Evolutionary conservation across 64 coral and sea anemone species (phyloP), one percentile per base, ranked within the genome.

Genomic region (Pachyseris speciosa): DNA sequence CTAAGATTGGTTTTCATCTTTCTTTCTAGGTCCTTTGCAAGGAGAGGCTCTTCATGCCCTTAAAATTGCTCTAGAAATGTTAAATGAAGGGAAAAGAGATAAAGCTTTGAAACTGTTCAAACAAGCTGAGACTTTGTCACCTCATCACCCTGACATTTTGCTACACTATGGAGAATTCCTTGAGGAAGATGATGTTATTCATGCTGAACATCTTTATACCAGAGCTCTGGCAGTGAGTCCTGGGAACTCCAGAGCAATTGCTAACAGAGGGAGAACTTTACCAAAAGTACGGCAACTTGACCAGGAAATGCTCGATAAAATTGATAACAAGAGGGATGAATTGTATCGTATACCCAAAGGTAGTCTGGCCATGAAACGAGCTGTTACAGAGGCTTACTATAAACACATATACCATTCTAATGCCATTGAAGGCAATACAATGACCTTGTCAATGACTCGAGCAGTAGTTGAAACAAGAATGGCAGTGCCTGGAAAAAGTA

Each of bases 381-480:
- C 97, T 24, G 85, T 99, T 27, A 89, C 75, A 37, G 97, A 99
- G 68, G 97, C 97, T 53, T 99, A 99, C 44, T 99, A 87, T 53
- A 86, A 99, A 74, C 97, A 99, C 57, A 99, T 99, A 45, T 95
- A 99, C 73, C 97, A 99, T 63, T 93, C 97, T 52, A 99, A 95
- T 87, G 97, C 97, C 15, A 99, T 99, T 83, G 97, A 99, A 80
- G 97, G 97, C 6, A 99, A 99, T 61, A 99, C 97, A 64, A 99
- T 99, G 97, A 99, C 97, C 2, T 84, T 99, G 17, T 99, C 97
- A 38, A 99, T 99, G 97, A 95, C 97, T 1, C 69, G 97, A 78
- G 97, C 97, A 26, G 71, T 99, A 38, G 97, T 99, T 5, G 97
- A 99, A 71, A 95, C 97, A 59, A 95, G 74, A 90, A 99, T 99